These are phyloP conservation scores for Ginglymostoma cirratum DNA, from an alignment of 2,113 vertebrate genomes.

Conservation along the genomic window DNA sequence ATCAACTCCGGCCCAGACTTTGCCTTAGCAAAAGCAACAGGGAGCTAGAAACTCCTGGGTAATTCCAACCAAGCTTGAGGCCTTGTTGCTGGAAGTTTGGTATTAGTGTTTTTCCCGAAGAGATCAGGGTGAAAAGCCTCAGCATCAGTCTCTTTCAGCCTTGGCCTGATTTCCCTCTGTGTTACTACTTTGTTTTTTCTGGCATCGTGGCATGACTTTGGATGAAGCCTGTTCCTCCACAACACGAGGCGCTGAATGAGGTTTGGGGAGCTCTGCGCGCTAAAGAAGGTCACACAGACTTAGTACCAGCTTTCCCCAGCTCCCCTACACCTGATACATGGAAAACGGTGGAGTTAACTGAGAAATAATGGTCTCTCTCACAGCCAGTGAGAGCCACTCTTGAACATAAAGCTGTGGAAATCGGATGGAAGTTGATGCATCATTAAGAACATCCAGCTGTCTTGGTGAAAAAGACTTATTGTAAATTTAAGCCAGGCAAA, in stretches of 20 bases:
- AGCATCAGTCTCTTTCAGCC: not conserved
- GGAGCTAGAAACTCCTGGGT: not conserved
- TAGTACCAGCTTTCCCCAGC: too few relatives aligned
- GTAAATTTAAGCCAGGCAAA: not conserved
- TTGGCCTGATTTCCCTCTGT: not conserved
- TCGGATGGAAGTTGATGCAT: not conserved
- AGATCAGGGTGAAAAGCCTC: not conserved
- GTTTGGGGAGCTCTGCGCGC: not conserved
- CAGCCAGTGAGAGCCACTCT: not conserved
- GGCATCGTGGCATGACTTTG: not conserved
- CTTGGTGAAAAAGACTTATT: not conserved
- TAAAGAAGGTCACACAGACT: not conserved
- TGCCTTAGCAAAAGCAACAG: not conserved
- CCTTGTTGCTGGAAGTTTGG: not conserved
- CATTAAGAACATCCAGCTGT: not conserved
- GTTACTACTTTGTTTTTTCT: not conserved
- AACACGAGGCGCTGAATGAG: not conserved
- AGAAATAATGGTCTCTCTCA: not conserved
- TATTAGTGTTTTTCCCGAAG: not conserved
- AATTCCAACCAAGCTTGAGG: not conserved
- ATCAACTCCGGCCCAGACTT: too few relatives aligned
- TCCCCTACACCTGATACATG: not conserved
- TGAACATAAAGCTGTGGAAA: not conserved
- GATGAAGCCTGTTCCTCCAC: not conserved
- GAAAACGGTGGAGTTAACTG: too few relatives aligned